A percentile compares a stretch with the other conserved stretches of the same genome.
Evolutionary conservation across 1,140 invertebrate genomes (phyloP).

Genomic region (Leptopilina clavipes): DNA sequence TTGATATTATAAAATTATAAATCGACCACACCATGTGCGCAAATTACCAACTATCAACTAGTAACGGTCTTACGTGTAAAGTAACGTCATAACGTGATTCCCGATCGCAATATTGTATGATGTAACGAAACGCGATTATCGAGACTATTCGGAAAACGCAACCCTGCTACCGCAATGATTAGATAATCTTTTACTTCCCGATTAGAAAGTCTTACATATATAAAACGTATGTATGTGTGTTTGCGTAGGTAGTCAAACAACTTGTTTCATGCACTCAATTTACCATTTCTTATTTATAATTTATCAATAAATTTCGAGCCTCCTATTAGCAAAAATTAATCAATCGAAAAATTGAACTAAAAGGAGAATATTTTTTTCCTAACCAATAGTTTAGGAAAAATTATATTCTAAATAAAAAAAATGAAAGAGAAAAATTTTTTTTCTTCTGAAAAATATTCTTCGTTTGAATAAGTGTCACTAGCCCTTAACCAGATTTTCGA

Average conservation of each 20-base stretch:
- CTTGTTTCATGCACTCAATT: neutral
- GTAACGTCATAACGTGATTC: constrained; percentile 16
- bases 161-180: constrained; percentile 28
- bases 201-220: constrained; percentile 26
- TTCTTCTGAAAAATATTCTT: too few species aligned
- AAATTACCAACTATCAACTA: too few species aligned
- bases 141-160: constrained; percentile 32
- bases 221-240: neutral
- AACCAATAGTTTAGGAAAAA: too few species aligned
- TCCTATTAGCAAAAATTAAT: neutral
- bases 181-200: constrained; percentile 28
- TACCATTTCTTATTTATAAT: neutral
- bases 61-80: neutral
- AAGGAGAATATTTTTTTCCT: too few species aligned
- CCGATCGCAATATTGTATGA: constrained; percentile 12
- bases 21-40: too few species aligned
- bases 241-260: neutral
- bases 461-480: too few species aligned
- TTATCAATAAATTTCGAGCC: neutral
- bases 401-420: too few species aligned
- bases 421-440: too few species aligned
- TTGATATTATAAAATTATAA: too few species aligned
- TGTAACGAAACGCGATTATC: constrained; percentile 14
- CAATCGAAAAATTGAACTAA: too few species aligned
- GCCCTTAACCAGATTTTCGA: too few species aligned